Percentiles rank a stretch among this genome's conserved stretches.
These are phyloP conservation scores for Pyrrhia umbra DNA, from an alignment of 2,888 invertebrate genomes.

Conservation along the genomic window DNA sequence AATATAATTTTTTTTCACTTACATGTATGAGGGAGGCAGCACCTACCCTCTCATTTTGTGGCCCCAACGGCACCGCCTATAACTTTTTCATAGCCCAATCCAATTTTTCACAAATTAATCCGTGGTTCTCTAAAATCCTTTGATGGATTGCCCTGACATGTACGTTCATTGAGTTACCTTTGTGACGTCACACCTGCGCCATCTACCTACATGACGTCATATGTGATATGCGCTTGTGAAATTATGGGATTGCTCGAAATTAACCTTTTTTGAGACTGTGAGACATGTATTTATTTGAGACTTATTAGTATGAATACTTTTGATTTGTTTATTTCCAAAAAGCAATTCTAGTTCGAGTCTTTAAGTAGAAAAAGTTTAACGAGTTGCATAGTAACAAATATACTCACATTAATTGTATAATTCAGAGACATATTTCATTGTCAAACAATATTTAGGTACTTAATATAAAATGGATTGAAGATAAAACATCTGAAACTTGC, in stretches of 20 bases:
- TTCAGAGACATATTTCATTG: no score
- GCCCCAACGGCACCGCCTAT: constrained; percentile 29
- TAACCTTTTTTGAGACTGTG: neutral
- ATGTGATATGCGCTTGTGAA: constrained; percentile 7
- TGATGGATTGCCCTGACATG: constrained; percentile 47
- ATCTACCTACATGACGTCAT: constrained; percentile 2
- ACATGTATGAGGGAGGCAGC: neutral
- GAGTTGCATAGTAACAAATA: no score
- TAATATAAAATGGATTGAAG: no score
- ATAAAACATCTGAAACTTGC: no score
- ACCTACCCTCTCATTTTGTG: neutral
- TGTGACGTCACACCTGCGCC: constrained; percentile 32
- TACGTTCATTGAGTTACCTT: constrained; percentile 38
- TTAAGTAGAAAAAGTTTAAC: no score
- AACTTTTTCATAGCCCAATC: constrained; percentile 59
- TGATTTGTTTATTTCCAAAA: no score
- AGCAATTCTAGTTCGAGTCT: no score
- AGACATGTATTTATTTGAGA: no score
- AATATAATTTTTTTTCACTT: no score
- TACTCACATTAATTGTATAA: no score
- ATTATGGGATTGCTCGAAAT: neutral
- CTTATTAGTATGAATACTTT: no score
- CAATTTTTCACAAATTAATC: constrained; percentile 61
- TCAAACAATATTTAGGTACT: no score
- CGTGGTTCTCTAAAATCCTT: constrained; percentile 49